Evolutionary conservation across 2,113 vertebrate genomes (phyloP), one percentile per base, ranked within the genome.

Genomic region (Malurus melanocephalus): DNA sequence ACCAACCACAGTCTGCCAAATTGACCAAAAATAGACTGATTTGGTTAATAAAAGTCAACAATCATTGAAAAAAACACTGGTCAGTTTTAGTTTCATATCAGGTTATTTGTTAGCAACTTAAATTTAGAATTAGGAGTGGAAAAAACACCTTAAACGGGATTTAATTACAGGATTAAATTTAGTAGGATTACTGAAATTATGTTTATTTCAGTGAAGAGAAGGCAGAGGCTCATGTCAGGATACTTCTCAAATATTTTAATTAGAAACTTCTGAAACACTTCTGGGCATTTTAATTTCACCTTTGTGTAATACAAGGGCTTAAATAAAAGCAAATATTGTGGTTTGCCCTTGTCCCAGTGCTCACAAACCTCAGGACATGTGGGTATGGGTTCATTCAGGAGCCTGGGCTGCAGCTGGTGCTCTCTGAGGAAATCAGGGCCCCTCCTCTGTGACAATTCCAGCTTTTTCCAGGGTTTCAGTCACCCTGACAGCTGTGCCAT

Each of bases 61-160:
- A 2, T 10, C 5, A 1, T n/a, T 59, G 32, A 49, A 62, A 86
- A n/a, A 85, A 51, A 38, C 11, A 22, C 4, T 1, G 0, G 1
- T 42, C 3, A 6, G 1, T 42, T 87, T 75, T 22, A 33, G 9
- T 80, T 82, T 61, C 51, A 57, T 61, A 27, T 53, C 19, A 66
- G 12, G 26, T 23, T 76, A 40, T 75, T 82, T 79, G 8, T 57
- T 82, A 42, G 13, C 20, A 46, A 10, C 2, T 10, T 40, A 64
- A 56, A 65, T 46, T 46, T 78, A 49, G 22, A 75, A 49, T 56
- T 74, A 45, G 10, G 10, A 60, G 3, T n/a, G 40, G 18, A 57
- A 83, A 43, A 66, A 51, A 6, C 2, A 16, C 19, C 10, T 64
- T 67, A 56, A 22, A 48, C 2, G 17, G 13, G 20, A 21, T 62